These are phyloP conservation scores for Aviceda subcristata DNA, from an alignment of 2,113 vertebrate species.

Conservation along the genomic window DNA sequence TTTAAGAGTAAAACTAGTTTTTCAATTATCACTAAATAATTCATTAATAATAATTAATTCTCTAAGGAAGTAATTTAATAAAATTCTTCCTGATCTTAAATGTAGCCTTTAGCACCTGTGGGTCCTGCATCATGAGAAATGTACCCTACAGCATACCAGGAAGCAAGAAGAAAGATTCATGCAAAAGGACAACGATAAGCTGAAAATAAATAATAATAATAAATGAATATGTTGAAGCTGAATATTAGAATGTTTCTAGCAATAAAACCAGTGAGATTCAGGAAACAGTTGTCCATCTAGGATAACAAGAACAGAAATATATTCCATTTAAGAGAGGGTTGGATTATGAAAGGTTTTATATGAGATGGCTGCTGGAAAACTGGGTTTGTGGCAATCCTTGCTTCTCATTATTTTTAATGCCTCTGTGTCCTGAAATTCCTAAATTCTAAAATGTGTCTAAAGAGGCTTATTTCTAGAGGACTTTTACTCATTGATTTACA, in stretches of 20 bases:
- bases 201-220: neutral
- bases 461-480: neutral
- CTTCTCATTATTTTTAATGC: neutral
- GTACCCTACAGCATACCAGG: neutral
- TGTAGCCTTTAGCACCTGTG: accelerated
- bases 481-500: neutral
- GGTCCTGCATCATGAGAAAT: neutral
- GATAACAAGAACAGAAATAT: neutral
- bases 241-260: neutral
- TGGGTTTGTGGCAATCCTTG: neutral
- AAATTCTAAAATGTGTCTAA: neutral
- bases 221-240: neutral
- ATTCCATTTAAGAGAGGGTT: accelerated
- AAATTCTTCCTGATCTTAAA: neutral
- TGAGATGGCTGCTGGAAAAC: neutral
- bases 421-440: neutral
- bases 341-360: neutral
- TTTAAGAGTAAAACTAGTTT: neutral
- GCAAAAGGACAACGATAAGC: neutral
- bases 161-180: neutral
- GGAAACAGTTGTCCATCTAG: neutral
- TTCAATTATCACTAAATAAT: neutral
- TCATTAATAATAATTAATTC: neutral
- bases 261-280: neutral
- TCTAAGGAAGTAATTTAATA: neutral